Percentiles rank a stretch among this genome's conserved stretches.
phyloP scores from a whole-genome alignment of 2,113 vertebrate genomes.

The Trematocara marginatum region DNA sequence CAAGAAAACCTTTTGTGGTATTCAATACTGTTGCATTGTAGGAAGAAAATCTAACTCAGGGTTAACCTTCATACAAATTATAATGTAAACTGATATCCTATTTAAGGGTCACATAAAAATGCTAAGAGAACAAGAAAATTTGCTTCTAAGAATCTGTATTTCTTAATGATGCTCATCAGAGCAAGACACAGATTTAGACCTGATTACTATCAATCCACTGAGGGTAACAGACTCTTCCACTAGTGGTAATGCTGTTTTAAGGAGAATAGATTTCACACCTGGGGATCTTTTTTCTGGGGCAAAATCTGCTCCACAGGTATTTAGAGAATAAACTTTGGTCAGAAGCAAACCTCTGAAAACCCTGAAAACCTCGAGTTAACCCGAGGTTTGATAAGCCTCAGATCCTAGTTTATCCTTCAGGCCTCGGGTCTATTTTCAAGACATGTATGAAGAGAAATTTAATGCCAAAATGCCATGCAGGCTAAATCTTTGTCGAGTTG shows the following conservation, averaged over 20 bases:
- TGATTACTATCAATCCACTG: background rate
- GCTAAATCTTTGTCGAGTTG: background rate
- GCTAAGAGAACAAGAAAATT: background rate
- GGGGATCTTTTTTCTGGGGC: background rate
- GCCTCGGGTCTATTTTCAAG: background rate
- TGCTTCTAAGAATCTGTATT: background rate
- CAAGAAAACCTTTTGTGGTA: background rate
- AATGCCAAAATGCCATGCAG: background rate
- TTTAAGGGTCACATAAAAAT: background rate
- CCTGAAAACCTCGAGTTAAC: background rate
- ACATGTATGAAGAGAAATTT: background rate
- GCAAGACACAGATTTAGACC: background rate
- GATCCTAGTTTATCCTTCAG: background rate
- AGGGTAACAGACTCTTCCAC: background rate
- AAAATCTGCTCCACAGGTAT: background rate
- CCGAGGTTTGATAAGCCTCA: background rate
- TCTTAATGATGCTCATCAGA: background rate
- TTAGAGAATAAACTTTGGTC: background rate
- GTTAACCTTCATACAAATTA: background rate
- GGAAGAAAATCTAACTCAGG: background rate
- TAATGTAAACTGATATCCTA: background rate
- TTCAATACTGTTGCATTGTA: background rate
- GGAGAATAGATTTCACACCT: background rate
- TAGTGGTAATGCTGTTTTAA: background rate
- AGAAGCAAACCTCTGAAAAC: background rate